Base-by-base conservation (phyloP, 2,797 vertebrate genomes). In the Acanthornis magna region DNA sequence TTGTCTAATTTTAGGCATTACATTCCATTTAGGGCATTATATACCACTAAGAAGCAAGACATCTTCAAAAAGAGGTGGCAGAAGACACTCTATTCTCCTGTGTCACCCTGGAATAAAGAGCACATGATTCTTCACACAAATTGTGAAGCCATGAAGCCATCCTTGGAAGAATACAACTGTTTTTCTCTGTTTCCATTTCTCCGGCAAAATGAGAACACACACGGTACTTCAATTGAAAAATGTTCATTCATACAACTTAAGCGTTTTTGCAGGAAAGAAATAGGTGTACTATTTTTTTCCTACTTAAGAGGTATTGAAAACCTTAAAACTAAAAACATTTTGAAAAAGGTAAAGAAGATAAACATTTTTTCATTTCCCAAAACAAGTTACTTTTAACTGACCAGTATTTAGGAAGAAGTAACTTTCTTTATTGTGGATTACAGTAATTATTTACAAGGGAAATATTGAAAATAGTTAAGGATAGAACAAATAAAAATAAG, bases 1-100 rank as follows among this genome's bases (percentile, higher is more conserved):
- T 18, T 45, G 7, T 72, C 29, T 58, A 23, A 58, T 55, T 55
- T 42, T 55, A 72, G 10, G 16, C 53, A 53, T 58, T 38, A 40
- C 0, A 0, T 80, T 9, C 3, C 8, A 14, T 38, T 65, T 30
- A 45, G 5, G 8, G 1, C 9, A 50, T n/a, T 53, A 50, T 5
- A 11, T 73, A 42, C 10, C 26, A 29, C n/a, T 34, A 47, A 67
- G 68, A 62, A 43, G 11, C 4, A 63, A 11, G n/a, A 42, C 7
- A 48, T 21, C 5, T 60, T 68, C 60, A 81, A 43, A 8, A 74
- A 62, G 58, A 70, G 4, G 4, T 21, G 10, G 4, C 22, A 61
- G 36, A 80, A 84, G 38, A 50, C 20, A 30, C 3, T 26, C 5
- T 70, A 34, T 68, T 36, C 27, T 38, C 13, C 4, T 70, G 2